These are phyloP conservation scores for Melinaea menophilus DNA, from an alignment of 2,888 invertebrate species.

Conservation along the genomic window DNA sequence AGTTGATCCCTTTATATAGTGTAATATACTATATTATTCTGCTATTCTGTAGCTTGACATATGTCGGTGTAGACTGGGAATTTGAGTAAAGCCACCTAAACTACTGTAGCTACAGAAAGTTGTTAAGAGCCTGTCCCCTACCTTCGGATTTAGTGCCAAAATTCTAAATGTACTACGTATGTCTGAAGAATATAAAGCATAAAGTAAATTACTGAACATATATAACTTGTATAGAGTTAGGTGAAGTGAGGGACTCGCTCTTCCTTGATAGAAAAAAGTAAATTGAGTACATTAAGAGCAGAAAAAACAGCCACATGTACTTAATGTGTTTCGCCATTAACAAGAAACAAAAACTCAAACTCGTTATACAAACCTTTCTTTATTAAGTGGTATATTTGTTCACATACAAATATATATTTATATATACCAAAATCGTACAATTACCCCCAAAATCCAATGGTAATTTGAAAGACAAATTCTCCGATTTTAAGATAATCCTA, in stretches of 20 bases:
- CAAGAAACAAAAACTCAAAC: too few relatives aligned
- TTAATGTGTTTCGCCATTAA: too few relatives aligned
- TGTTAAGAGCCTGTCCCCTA: background rate
- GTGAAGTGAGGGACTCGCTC: too few relatives aligned
- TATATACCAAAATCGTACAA: background rate
- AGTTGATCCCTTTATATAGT: slow-evolving; percentile 5
- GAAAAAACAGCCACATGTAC: too few relatives aligned
- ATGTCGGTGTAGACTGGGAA: background rate
- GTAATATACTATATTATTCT: slow-evolving; percentile 8
- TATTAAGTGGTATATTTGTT: background rate
- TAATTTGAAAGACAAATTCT: slow-evolving; percentile 9
- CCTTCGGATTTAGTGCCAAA: too few relatives aligned
- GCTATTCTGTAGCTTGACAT: slow-evolving; percentile 1
- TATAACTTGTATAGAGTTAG: too few relatives aligned
- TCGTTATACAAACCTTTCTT: background rate
- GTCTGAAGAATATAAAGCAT: too few relatives aligned
- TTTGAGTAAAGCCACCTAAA: background rate
- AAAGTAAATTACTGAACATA: too few relatives aligned
- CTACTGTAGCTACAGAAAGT: background rate
- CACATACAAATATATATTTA: background rate
- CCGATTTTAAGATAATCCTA: slow-evolving; percentile 8
- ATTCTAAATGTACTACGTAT: too few relatives aligned
- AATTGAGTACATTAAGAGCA: too few relatives aligned
- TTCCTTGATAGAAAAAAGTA: too few relatives aligned
- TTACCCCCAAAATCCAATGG: background rate